These are phyloP conservation scores for Desmophyllum pertusum DNA, from an alignment of 92 coral and sea anemone genomes.

Conservation along the genomic window DNA sequence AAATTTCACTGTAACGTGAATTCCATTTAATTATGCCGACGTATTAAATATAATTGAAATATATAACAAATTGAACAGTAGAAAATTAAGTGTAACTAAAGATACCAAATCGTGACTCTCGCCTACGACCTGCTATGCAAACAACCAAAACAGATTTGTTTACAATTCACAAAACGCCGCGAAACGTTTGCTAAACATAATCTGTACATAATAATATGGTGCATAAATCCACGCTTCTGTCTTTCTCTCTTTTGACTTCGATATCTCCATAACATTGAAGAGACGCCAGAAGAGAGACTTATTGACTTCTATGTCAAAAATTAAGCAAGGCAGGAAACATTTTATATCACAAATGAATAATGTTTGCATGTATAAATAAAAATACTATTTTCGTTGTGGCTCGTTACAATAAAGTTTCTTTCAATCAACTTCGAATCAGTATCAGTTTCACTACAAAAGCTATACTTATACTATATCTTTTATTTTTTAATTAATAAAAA, in stretches of 20 bases:
- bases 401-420: background rate
- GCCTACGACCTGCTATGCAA: constrained; percentile 2
- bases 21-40: background rate
- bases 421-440: background rate
- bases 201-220: background rate
- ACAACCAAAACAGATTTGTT: background rate
- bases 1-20: background rate
- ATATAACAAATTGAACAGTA: background rate
- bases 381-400: background rate
- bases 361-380: background rate
- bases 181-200: background rate
- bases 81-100: background rate
- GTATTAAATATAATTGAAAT: background rate
- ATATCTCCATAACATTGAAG: no score
- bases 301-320: background rate
- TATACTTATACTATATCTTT: background rate
- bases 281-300: no score
- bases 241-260: no score
- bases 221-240: background rate
- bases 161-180: background rate
- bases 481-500: background rate
- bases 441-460: background rate
- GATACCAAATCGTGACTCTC: constrained; percentile 4
- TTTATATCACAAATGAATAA: background rate
- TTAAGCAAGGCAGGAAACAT: background rate